phyloP scores from a whole-genome alignment of 2,888 invertebrate genomes.

The Nomada ferruginata region DNA sequence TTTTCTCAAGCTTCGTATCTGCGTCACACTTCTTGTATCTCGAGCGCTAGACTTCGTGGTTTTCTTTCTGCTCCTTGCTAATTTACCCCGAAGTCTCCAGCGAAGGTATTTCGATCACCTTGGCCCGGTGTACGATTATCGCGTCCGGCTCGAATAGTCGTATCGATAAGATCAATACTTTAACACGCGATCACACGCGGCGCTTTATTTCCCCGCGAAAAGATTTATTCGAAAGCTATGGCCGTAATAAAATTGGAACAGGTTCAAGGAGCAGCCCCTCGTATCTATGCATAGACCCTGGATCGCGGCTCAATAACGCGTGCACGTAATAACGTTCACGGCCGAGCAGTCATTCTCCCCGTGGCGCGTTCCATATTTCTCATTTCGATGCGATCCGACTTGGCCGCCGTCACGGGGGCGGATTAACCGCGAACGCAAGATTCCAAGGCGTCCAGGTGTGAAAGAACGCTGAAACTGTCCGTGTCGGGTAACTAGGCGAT shows the following conservation, averaged over 20 bases:
- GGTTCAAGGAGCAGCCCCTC: neutral
- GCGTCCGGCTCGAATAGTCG: no score
- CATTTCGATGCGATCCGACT: conserved; percentile 8
- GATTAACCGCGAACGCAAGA: conserved; percentile 1
- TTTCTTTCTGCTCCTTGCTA: no score
- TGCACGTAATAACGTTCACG: conserved; percentile 4
- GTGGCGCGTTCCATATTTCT: conserved; percentile 2
- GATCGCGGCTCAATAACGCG: conserved; percentile 16
- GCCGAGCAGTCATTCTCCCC: conserved; percentile 1
- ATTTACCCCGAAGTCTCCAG: no score
- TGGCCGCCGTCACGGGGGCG: neutral
- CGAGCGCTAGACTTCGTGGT: neutral
- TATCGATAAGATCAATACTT: no score
- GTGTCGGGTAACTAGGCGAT: conserved; percentile 18
- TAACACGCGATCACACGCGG: no score
- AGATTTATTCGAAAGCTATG: neutral
- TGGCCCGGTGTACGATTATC: no score
- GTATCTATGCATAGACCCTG: neutral
- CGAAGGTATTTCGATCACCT: no score
- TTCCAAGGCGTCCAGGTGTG: conserved; percentile 23
- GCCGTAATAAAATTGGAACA: neutral
- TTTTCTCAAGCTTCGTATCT: neutral
- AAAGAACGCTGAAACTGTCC: conserved; percentile 50
- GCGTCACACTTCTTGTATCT: neutral
- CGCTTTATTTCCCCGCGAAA: neutral